Evolutionary conservation across 2,113 vertebrate genomes (phyloP), one percentile per base, ranked within the genome.

Genomic region (Lagopus leucura): DNA sequence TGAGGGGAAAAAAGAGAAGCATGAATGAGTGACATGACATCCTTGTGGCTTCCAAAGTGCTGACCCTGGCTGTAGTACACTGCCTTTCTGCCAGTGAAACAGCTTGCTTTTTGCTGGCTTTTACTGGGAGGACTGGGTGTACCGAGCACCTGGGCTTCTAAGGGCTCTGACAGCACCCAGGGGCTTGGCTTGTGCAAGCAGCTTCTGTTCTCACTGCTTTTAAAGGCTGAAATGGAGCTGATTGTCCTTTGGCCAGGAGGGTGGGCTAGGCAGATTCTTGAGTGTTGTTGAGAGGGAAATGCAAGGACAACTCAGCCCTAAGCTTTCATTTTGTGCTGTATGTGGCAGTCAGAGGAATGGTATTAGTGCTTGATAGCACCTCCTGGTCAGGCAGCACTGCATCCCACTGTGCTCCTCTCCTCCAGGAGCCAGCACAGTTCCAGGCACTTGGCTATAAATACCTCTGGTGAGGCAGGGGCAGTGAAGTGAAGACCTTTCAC

Each of bases 291-390:
- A n/a, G n/a, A n/a, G n/a, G 27, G 38, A 38, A n/a, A 20, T 2
- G 7, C 8, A 9, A 2, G 10, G 47, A 6, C 13, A 71, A 57
- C 58, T 79, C 40, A 65, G n/a, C 40, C 30, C 19, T 72, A 2
- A 47, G 40, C 24, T 72, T 55, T 66, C 16, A 8, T 40, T 48
- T 22, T 47, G n/a, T 43, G 48, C 50, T 1, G 1, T 0, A 6
- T 27, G 34, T 16, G 21, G 22, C 0, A 4, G 14, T 16, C 8
- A 58, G 13, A 40, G 22, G 50, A 22, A n/a, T 0, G 1, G 13
- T 8, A 2, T 65, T 36, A 32, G 12, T 10, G 10, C 13, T 57
- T n/a, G 69, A n/a, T 55, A 60, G 34, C 2, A 4, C 57, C 58
- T 66, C 67, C 42, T 1, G 1, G 60, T 6, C 34, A 4, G 15